Percentiles rank a stretch among this genome's conserved stretches.
Evolutionary conservation across 53 echinoderm and acorn worm species (phyloP).

Genomic region (Holothuria leucospilota): DNA sequence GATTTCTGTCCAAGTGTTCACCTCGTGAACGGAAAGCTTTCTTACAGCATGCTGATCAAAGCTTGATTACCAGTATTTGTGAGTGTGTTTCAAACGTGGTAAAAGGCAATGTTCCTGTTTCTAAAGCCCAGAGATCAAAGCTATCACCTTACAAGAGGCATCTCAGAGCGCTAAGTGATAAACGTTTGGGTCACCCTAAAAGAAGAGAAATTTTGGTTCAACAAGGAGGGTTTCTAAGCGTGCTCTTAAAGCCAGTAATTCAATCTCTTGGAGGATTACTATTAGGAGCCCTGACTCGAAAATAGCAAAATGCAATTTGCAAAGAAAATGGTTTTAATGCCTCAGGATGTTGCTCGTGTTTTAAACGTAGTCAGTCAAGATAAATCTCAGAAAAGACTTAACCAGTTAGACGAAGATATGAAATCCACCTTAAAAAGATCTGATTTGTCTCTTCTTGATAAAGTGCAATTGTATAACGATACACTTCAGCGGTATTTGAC

Average conservation of each 20-base stretch:
- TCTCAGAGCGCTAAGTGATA: constrained; percentile 26
- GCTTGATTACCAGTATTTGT: constrained; percentile 52
- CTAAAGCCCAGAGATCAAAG: constrained; percentile 47
- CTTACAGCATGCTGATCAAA: constrained; percentile 49
- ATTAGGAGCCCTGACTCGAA: constrained; percentile 14
- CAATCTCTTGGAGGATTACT: constrained; percentile 32
- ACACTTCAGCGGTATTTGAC: constrained; percentile 51
- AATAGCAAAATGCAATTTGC: constrained; percentile 61
- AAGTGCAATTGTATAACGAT: constrained; percentile 46
- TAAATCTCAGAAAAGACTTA: constrained; percentile 1
- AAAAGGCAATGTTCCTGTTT: constrained; percentile 55
- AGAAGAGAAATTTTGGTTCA: constrained; percentile 59
- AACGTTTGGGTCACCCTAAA: constrained; percentile 28
- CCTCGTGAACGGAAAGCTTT: constrained; percentile 45
- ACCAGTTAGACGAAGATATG: constrained; percentile 25
- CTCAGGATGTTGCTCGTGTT: constrained; percentile 53
- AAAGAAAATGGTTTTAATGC: constrained; percentile 81
- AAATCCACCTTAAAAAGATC: constrained; percentile 20
- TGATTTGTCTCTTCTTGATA: constrained; percentile 48
- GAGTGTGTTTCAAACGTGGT: too few relatives aligned
- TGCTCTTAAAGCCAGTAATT: constrained; percentile 52
- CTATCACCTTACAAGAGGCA: constrained; percentile 13
- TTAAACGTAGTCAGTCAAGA: constrained; percentile 44
- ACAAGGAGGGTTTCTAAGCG: constrained; percentile 58
- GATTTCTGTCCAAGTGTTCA: constrained; percentile 55